Percentiles rank a stretch among this genome's conserved stretches.
Conservation (phyloP, 2,888 invertebrate genomes). For the Holacanthella duospinosa region DNA sequence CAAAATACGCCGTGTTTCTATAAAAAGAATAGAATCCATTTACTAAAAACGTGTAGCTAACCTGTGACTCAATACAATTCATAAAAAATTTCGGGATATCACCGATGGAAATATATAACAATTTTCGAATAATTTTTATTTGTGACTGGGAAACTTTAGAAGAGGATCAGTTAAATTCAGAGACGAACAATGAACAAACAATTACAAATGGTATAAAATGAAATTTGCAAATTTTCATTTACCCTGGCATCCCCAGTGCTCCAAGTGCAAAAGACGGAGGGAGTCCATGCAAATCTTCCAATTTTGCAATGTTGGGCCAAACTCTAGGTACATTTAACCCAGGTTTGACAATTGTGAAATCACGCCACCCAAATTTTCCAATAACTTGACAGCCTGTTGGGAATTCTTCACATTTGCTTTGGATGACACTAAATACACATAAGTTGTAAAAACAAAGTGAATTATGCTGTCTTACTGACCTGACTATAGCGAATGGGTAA, state of each 20-base stretch:
- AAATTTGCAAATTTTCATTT: neutral
- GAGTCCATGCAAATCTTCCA: conserved; percentile 18
- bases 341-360: conserved; percentile 48
- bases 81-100: no score
- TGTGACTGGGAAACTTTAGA: no score
- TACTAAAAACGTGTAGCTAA: no score
- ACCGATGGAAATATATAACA: no score
- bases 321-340: neutral
- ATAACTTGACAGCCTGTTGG: conserved; percentile 55
- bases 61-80: no score
- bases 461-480: neutral
- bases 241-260: conserved; percentile 21
- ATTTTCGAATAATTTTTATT: no score
- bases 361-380: conserved; percentile 59
- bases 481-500: no score
- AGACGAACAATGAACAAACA: no score
- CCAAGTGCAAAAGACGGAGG: conserved; percentile 46
- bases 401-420: conserved; percentile 54
- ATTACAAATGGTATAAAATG: neutral
- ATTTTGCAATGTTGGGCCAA: neutral
- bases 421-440: conserved; percentile 50
- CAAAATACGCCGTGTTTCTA: neutral
- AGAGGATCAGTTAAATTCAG: no score
- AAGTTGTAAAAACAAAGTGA: neutral
- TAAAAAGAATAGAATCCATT: neutral